Percentiles rank a stretch among this genome's conserved stretches.
Evolutionary conservation across 2,888 invertebrate genomes (phyloP).

Genomic region (Incurvaria masculella): DNA sequence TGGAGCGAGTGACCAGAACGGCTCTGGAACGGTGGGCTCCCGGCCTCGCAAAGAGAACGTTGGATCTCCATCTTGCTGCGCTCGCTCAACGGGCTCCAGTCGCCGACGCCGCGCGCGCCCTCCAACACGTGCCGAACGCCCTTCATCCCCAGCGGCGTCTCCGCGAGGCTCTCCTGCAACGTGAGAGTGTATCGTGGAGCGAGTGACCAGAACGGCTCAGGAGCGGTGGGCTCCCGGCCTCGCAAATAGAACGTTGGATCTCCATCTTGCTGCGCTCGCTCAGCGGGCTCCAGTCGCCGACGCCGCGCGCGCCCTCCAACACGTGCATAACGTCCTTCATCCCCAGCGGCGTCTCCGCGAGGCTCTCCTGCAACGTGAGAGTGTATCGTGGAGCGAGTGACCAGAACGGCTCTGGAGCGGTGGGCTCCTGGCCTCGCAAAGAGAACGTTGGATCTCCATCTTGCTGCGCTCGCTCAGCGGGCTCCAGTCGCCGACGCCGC

Average conservation of each 20-base stretch:
- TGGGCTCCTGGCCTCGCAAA: constrained; percentile 33
- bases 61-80: constrained; percentile 33
- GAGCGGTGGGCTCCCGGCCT: constrained; percentile 32
- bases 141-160: constrained; percentile 38
- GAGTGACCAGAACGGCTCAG: too few relatives aligned
- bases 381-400: too few relatives aligned
- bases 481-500: constrained; percentile 38
- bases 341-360: constrained; percentile 32
- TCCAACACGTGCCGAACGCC: constrained; percentile 28
- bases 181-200: too few relatives aligned
- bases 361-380: constrained; percentile 36
- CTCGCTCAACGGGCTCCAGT: constrained; percentile 41
- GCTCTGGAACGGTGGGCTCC: too few relatives aligned
- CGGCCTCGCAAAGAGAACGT: constrained; percentile 32
- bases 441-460: constrained; percentile 33
- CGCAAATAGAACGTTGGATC: constrained; percentile 34
- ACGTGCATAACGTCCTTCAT: constrained; percentile 36
- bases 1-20: too few relatives aligned
- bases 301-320: constrained; percentile 36
- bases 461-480: constrained; percentile 34
- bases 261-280: constrained; percentile 34
- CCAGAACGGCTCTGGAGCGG: too few relatives aligned
- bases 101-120: constrained; percentile 35
- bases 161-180: constrained; percentile 36
- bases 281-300: constrained; percentile 36